Base-by-base conservation (phyloP, 2,888 invertebrate genomes). In the Achlya flavicornis region DNA sequence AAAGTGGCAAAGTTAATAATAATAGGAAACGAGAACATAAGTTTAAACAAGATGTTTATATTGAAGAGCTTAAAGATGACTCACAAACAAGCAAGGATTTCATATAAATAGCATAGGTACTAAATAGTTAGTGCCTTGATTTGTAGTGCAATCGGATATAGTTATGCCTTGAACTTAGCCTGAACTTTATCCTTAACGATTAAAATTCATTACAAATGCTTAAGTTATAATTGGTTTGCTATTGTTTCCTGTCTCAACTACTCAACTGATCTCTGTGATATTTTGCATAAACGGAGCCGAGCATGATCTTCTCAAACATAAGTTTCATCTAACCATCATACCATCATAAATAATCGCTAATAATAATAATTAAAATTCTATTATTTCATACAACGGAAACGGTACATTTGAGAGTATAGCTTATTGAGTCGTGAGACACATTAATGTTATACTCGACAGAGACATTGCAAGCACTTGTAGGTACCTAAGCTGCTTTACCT, bases 381-480 rank as follows among this genome's bases (percentile, higher is more conserved):
- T 41, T 60, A 41, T 26, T 60, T 26, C 11, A 12, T 19, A 43
- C 67, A 68, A 66, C 71, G 73, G 70, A 69, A 75, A 74, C 74
- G 57, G 62, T 57, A 41, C 57, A 59, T 62, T 64, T 61, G 4
- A 19, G 19, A 53, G 61, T 10, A 48, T 64, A 63, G 46, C 63
- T 61, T 62, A 66, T 67, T 66, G 65, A 66, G 66, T 67, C 61
- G 53, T 65, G 68, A 70, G 74, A 71, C 73, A 73, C 72, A 76
- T 76, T 77, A 74, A 76, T 75, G 72, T 71, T 71, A 73, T 75
- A 73, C 73, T 70, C 75, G 61, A 63, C 41, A 58, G 66, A 65
- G 69, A 71, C 70, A 66, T n/a, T 65, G 63, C 58, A 64, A 61
- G 19, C 62, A 63, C n/a, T 57, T 16, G 64, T 57, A 41, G 12